Evolutionary conservation across 2,888 invertebrate species (phyloP), one percentile per base, ranked within the genome.

Genomic region (Blastobasis lacticolella): DNA sequence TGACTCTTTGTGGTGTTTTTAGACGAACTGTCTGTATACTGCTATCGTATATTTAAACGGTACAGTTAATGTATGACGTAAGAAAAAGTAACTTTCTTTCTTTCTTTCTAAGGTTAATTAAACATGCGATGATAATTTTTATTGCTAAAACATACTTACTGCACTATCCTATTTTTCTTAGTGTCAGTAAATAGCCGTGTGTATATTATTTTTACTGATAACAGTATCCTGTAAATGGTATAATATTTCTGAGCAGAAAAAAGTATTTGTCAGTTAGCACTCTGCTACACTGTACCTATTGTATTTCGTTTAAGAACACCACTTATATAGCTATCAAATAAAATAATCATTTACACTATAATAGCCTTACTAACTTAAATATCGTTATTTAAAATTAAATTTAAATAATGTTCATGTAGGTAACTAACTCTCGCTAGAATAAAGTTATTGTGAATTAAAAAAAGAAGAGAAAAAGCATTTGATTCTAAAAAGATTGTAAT

Each of bases 281-380:
- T 10, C 9, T 37, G 10, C n/a, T 6, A 36, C 5, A 45, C n/a
- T 45, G 45, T 23, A 43, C n/a, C 43, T 43, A 43, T 2, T 43
- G 9, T 43, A 23, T 10, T 38, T 44, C 37, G 38, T 45, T 9
- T 36, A 68, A 73, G 73, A 70, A 71, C 75, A 75, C 62, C 72
- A 72, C 70, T 71, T 23, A 2, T 23, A 23, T 55, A 54, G 71
- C 73, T 75, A 70, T 73, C 60, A 65, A 42, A 62, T 73, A 70
- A 73, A 78, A 62, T 73, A 70, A 73, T 79, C 70, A 73, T 81
- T 71, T 80, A 81, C 23, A 23, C 76, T 83, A 81, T n/a, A 83
- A 79, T 87, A 88, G 88, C 88, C 88, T 88, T 87, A 88, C 78
- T 88, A 88, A 86, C 78, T 75, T 82, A 78, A 72, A 76, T 75